Conservation (phyloP, 2,888 invertebrate genomes). For the Callyntrura guangdongensis region DNA sequence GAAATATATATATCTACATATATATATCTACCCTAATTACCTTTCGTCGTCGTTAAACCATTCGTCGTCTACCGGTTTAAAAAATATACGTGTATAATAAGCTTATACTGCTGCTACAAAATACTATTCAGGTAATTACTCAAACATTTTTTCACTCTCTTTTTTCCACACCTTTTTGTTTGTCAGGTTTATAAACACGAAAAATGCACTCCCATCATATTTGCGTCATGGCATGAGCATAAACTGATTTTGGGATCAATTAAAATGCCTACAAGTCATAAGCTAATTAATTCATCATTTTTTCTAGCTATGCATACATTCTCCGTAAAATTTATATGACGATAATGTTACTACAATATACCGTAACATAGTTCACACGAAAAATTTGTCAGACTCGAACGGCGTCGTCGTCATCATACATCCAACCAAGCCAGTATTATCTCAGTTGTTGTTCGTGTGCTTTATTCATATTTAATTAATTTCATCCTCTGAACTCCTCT, state of each 20-base stretch:
- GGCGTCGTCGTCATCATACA: slow-evolving; percentile 5
- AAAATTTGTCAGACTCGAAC: slow-evolving; percentile 1
- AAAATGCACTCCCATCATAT: no score
- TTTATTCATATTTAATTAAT: slow-evolving; percentile 60
- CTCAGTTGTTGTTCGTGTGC: slow-evolving; percentile 26
- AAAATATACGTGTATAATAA: slow-evolving; percentile 24
- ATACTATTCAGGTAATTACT: slow-evolving; percentile 55
- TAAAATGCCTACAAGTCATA: no score
- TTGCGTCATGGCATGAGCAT: no score
- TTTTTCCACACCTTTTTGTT: neutral
- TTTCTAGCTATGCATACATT: neutral
- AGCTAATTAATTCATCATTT: slow-evolving; percentile 37
- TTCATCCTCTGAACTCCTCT: slow-evolving; percentile 24
- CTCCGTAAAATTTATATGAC: neutral
- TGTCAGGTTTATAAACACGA: no score
- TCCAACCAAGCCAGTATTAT: slow-evolving; percentile 50
- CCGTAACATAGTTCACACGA: neutral
- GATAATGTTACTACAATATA: neutral
- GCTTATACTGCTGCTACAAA: slow-evolving; percentile 44
- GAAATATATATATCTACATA: slow-evolving; percentile 39
- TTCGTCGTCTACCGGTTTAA: slow-evolving; percentile 56
- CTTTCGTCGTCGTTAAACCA: slow-evolving; percentile 34
- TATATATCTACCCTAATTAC: neutral
- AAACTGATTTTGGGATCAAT: no score
- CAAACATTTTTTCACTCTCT: neutral